These are phyloP conservation scores for Centropyge bicolor DNA, from an alignment of 2,797 vertebrate species.

Conservation along the genomic window DNA sequence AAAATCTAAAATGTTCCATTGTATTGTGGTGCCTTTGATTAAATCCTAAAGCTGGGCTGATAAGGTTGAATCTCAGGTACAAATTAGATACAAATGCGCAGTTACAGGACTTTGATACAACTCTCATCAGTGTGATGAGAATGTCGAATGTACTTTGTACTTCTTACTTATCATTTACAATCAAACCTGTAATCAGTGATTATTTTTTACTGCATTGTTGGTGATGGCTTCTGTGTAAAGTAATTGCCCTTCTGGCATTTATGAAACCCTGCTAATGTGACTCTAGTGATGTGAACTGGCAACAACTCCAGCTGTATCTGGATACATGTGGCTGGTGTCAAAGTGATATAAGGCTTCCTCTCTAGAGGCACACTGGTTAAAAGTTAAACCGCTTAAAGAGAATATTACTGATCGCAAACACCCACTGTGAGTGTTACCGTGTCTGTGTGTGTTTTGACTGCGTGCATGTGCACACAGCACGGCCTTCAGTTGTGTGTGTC, in stretches of 20 bases:
- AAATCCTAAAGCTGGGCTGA: constrained; percentile 2
- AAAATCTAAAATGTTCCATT: constrained; percentile 1
- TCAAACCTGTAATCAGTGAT: neutral
- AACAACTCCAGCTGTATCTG: constrained; percentile 24
- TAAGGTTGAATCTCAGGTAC: neutral
- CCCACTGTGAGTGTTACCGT: neutral
- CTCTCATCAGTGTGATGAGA: neutral
- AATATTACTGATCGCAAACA: constrained; percentile 32
- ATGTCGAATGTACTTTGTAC: neutral
- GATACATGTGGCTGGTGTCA: constrained; percentile 31
- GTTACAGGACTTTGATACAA: neutral
- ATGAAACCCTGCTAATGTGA: constrained; percentile 14
- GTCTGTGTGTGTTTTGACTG: constrained; percentile 1
- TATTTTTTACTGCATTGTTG: neutral
- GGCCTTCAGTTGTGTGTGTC: constrained; percentile 8
- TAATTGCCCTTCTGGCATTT: neutral
- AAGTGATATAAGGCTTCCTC: constrained; percentile 24
- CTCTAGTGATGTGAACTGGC: neutral
- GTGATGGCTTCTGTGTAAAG: neutral
- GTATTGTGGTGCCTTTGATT: constrained; percentile 2
- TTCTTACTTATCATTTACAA: neutral
- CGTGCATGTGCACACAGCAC: constrained; percentile 11
- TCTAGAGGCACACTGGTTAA: constrained; percentile 47
- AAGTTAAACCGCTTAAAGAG: constrained; percentile 56
- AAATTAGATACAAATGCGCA: neutral